These are phyloP conservation scores for Platygyra sinensis DNA, from an alignment of 64 coral and sea anemone genomes.

Conservation along the genomic window DNA sequence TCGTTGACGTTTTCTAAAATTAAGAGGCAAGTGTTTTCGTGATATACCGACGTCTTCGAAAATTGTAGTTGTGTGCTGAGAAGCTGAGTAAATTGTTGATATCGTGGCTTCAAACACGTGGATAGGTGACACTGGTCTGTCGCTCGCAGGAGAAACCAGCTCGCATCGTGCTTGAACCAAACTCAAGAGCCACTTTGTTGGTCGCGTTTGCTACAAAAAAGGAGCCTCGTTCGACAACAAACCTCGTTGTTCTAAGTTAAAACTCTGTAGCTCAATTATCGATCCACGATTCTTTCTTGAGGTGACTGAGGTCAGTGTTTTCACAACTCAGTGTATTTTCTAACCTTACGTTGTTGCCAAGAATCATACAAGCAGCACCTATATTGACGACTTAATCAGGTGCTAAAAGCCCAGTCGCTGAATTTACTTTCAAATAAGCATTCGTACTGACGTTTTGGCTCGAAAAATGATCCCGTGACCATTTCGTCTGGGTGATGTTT, in stretches of 20 bases:
- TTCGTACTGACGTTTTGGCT: background rate
- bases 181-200: no score
- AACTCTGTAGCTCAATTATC: background rate
- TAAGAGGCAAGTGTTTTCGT: constrained; percentile 14
- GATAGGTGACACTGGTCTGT: background rate
- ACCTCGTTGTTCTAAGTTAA: background rate
- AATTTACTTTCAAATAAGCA: background rate
- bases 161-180: no score
- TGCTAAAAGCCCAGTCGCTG: background rate
- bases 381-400: background rate
- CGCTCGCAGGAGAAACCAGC: no score
- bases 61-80: background rate
- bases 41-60: background rate
- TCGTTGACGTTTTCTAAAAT: background rate
- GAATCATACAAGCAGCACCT: background rate
- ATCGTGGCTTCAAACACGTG: background rate
- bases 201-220: no score
- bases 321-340: background rate
- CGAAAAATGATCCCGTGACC: no score
- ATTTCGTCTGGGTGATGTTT: no score
- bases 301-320: background rate
- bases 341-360: background rate
- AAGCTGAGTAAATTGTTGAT: constrained; percentile 22
- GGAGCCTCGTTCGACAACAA: background rate
- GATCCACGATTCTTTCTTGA: background rate